These are phyloP conservation scores for Sweltsa coloradensis DNA, from an alignment of 1,140 invertebrate genomes.

Conservation along the genomic window DNA sequence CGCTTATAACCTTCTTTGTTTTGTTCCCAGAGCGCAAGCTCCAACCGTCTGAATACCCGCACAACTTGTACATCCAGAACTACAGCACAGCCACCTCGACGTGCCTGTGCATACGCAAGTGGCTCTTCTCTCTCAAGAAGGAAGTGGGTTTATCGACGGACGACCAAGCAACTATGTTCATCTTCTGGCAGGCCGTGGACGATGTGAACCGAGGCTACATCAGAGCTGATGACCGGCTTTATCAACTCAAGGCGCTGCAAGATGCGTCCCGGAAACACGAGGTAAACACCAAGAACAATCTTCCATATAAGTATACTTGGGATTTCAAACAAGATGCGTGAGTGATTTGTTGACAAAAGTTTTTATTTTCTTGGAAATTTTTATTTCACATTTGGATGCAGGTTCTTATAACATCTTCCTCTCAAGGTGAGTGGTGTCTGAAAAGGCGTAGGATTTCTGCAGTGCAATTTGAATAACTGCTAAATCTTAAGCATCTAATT, in stretches of 20 bases:
- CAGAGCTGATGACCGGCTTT: slow-evolving; percentile 75
- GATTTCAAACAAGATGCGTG: too few relatives aligned
- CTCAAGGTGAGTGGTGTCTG: not conserved
- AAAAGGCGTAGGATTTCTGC: too few relatives aligned
- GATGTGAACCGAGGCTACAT: slow-evolving; percentile 90
- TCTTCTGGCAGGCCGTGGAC: slow-evolving; percentile 83
- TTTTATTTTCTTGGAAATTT: not conserved
- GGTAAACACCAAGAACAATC: slow-evolving; percentile 27
- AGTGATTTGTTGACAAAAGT: too few relatives aligned
- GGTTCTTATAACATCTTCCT: not conserved
- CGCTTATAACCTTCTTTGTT: slow-evolving; percentile 13
- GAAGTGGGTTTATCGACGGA: slow-evolving; percentile 56
- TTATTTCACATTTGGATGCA: not conserved
- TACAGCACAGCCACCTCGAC: slow-evolving; percentile 97
- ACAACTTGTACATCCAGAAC: slow-evolving; percentile 97
- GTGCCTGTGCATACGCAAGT: slow-evolving; percentile 86
- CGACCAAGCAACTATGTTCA: slow-evolving; percentile 51
- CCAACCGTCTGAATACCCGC: slow-evolving; percentile 85
- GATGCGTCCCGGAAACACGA: slow-evolving; percentile 77
- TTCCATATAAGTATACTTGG: not conserved
- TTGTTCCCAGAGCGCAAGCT: slow-evolving; percentile 75
- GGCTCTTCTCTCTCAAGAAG: slow-evolving; percentile 74
- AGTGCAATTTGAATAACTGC: too few relatives aligned
- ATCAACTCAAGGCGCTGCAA: slow-evolving; percentile 90
- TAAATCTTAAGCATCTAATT: too few relatives aligned